These are phyloP conservation scores for Drosophila azteca DNA, from an alignment of 1,140 invertebrate species.

Conservation along the genomic window DNA sequence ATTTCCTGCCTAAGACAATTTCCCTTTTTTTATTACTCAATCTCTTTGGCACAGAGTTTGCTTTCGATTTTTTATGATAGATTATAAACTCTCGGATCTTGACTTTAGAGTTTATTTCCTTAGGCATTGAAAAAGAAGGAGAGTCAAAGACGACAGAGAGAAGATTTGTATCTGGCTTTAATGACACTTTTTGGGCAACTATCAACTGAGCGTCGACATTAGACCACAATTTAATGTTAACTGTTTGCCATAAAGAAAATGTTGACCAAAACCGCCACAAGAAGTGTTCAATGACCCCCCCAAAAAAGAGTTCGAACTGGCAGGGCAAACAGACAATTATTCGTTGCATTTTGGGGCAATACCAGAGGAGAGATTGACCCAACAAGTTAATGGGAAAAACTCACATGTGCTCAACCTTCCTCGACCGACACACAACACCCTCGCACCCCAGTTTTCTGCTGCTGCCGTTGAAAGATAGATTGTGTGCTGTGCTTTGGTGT, in stretches of 20 bases:
- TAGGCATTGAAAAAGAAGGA: background rate
- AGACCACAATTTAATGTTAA: conserved; percentile 16
- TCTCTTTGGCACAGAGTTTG: background rate
- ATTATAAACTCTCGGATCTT: conserved; percentile 17
- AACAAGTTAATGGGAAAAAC: conserved; percentile 54
- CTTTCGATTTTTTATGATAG: conserved; percentile 24
- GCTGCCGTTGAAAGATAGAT: conserved; percentile 36
- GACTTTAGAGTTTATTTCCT: conserved; percentile 3
- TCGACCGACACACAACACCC: background rate
- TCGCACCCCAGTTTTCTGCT: too few relatives aligned
- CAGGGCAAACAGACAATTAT: conserved; percentile 36
- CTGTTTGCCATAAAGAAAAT: conserved; percentile 15
- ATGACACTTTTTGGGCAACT: conserved; percentile 5
- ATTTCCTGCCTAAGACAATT: conserved; percentile 12
- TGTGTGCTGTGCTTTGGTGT: background rate
- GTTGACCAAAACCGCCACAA: background rate
- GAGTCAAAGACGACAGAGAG: background rate
- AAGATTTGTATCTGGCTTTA: conserved; percentile 25
- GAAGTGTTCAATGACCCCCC: conserved; percentile 19
- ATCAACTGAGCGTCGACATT: conserved; percentile 17
- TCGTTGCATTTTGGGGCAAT: conserved; percentile 45
- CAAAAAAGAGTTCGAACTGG: conserved; percentile 23
- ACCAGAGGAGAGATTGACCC: conserved; percentile 46
- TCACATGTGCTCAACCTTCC: conserved; percentile 30
- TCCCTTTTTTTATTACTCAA: conserved; percentile 5